Evolutionary conservation across 2,113 vertebrate genomes (phyloP).

Genomic region (Rhombomys opimus): DNA sequence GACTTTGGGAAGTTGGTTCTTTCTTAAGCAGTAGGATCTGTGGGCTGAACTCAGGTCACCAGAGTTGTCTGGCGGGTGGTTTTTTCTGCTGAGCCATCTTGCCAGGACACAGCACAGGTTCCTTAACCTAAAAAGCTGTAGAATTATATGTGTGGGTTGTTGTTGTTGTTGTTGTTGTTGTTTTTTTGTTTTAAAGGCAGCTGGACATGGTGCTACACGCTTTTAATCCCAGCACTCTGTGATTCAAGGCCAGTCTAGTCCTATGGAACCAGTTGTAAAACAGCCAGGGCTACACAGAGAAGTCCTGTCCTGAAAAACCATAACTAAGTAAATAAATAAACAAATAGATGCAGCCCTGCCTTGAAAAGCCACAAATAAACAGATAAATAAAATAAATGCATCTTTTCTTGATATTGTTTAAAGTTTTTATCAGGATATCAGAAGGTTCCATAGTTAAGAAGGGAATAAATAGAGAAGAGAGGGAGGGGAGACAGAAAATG

Average conservation of each 20-base stretch:
- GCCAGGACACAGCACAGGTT: not conserved
- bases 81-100: not conserved
- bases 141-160: not conserved
- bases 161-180: no score
- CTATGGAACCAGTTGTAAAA: not conserved
- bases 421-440: not conserved
- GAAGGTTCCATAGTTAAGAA: not conserved
- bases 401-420: conserved; percentile 22
- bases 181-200: not conserved
- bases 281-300: not conserved
- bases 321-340: no score
- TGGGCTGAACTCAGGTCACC: not conserved
- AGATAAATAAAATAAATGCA: not conserved
- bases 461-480: not conserved
- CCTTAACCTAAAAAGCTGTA: conserved; percentile 20
- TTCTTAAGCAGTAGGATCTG: not conserved
- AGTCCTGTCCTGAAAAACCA: not conserved
- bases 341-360: no score
- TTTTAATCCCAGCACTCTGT: not conserved
- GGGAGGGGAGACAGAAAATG: not conserved
- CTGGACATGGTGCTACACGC: not conserved
- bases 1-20: not conserved
- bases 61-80: not conserved
- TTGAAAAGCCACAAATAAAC: no score
- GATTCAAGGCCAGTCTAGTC: not conserved